These are phyloP conservation scores for Toxostoma redivivum DNA, from an alignment of 2,113 vertebrate genomes.

Conservation along the genomic window DNA sequence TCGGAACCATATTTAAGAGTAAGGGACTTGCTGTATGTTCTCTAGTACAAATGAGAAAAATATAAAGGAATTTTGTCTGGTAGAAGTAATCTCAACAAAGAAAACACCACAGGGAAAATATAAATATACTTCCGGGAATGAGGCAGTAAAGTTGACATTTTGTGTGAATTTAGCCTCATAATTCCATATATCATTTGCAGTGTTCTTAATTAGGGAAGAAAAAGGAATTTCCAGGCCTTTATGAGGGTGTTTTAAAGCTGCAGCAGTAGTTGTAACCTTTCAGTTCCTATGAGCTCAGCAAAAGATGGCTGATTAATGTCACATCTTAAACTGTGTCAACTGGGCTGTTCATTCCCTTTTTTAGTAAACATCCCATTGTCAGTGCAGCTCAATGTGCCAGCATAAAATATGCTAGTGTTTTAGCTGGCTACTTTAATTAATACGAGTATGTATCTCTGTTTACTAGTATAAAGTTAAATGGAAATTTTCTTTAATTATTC, in stretches of 20 bases:
- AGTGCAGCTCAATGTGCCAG: background rate
- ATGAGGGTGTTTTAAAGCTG: background rate
- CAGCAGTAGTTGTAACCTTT: slow-evolving; percentile 42
- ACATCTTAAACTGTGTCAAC: slow-evolving; percentile 11
- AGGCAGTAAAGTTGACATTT: background rate
- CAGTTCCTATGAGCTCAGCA: slow-evolving; percentile 44
- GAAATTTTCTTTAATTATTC: background rate
- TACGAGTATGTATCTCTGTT: background rate
- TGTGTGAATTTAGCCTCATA: background rate
- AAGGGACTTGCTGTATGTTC: background rate
- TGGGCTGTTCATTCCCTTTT: background rate
- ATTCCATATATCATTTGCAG: background rate
- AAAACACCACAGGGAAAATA: background rate
- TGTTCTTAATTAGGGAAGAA: slow-evolving; percentile 46
- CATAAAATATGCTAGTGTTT: background rate
- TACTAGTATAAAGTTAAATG: background rate
- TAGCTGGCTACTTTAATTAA: background rate
- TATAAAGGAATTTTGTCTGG: background rate
- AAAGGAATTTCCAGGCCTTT: slow-evolving; percentile 11
- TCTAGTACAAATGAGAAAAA: background rate
- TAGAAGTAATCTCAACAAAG: background rate
- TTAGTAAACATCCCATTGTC: background rate
- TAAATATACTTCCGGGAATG: background rate
- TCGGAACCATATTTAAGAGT: background rate
- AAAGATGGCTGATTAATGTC: slow-evolving; percentile 44